Percentiles rank a stretch among this genome's conserved stretches.
Evolutionary conservation across 2,113 vertebrate genomes (phyloP).

Genomic region (Apteryx owenii): DNA sequence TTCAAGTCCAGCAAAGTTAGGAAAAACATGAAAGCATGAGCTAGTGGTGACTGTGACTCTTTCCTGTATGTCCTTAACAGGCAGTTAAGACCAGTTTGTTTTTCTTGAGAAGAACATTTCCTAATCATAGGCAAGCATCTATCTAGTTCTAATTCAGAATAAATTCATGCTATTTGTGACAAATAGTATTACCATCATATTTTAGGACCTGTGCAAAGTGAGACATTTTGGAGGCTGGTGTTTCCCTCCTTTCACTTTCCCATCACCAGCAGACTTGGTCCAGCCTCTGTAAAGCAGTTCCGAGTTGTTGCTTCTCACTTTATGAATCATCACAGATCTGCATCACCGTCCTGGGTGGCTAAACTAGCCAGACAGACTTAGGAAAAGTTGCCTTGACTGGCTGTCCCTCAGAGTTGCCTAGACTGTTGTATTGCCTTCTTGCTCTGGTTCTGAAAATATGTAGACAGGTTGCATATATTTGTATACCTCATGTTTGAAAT

Average conservation of each 20-base stretch:
- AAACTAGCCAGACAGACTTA: background rate
- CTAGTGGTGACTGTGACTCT: background rate
- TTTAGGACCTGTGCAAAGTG: background rate
- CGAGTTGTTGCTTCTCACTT: background rate
- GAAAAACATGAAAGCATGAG: background rate
- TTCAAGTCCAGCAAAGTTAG: background rate
- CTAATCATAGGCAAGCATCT: background rate
- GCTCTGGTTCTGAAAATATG: fast-evolving
- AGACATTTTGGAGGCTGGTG: background rate
- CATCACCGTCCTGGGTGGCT: background rate
- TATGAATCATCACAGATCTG: background rate
- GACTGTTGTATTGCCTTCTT: background rate
- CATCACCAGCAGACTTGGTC: background rate
- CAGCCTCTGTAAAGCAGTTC: background rate
- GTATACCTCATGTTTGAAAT: background rate
- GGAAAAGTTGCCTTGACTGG: background rate
- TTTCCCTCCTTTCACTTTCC: background rate
- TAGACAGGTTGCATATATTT: background rate
- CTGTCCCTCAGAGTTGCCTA: background rate
- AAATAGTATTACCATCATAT: background rate
- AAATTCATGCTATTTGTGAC: fast-evolving
- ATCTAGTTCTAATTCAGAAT: background rate
- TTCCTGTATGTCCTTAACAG: fast-evolving
- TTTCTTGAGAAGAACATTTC: background rate
- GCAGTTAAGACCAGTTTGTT: background rate